Conservation (phyloP, 2,113 vertebrate species). For the Ammodytes dubius region DNA sequence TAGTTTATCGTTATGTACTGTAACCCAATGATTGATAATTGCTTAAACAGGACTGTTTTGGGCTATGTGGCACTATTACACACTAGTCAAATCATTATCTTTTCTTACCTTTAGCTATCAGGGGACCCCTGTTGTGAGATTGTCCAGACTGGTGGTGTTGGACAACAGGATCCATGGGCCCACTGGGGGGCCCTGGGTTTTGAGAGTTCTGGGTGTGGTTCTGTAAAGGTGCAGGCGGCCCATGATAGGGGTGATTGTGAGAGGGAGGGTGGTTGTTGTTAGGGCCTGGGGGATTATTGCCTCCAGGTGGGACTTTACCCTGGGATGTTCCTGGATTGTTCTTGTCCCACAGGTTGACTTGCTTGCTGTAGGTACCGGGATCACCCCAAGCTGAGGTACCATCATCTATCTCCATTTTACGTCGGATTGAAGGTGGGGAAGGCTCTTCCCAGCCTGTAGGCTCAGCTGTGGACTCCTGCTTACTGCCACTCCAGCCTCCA, state of each 20-base stretch:
- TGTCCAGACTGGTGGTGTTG: constrained; percentile 79
- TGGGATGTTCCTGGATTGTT: constrained; percentile 92
- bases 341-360: constrained; percentile 97
- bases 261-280: constrained; percentile 76
- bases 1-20: neutral
- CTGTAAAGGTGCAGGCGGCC: constrained; percentile 84
- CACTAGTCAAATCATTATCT: neutral
- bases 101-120: constrained; percentile 77
- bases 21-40: neutral
- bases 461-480: constrained; percentile 88
- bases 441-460: constrained; percentile 97
- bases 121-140: constrained; percentile 76
- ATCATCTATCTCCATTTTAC: constrained; percentile 98
- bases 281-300: constrained; percentile 78
- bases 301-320: constrained; percentile 82
- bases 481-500: constrained; percentile 63
- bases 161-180: constrained; percentile 74
- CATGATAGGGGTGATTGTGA: constrained; percentile 81
- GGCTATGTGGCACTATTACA: neutral
- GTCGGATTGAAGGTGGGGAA: constrained; percentile 94
- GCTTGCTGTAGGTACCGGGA: constrained; percentile 92
- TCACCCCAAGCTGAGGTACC: constrained; percentile 99
- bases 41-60: neutral
- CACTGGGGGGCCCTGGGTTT: constrained; percentile 81
- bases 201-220: constrained; percentile 84